These are phyloP conservation scores for Neopipo cinnamomea DNA, from an alignment of 2,113 vertebrate species.

Conservation along the genomic window DNA sequence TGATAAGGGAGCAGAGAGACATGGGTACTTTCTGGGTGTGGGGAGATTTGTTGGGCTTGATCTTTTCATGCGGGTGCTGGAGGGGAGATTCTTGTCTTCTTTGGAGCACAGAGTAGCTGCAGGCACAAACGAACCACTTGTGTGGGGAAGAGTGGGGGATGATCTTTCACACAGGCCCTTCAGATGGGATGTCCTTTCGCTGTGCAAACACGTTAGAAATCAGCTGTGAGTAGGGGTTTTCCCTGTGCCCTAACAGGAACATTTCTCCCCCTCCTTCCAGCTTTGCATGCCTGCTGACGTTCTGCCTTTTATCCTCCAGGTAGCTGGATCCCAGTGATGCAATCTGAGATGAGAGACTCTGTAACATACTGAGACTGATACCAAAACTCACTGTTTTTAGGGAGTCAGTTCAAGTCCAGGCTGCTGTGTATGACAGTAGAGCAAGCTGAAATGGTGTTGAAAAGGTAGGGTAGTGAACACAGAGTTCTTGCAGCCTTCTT, in stretches of 20 bases:
- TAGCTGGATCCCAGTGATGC: background rate
- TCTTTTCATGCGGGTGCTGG: background rate
- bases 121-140: slow-evolving; percentile 35
- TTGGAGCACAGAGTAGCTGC: background rate
- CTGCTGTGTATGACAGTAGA: background rate
- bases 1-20: background rate
- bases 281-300: background rate
- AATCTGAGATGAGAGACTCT: background rate
- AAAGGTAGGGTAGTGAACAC: background rate
- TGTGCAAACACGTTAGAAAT: background rate
- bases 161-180: slow-evolving; percentile 45
- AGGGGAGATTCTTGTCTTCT: slow-evolving; percentile 53
- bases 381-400: background rate
- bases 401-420: background rate
- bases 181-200: background rate
- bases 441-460: background rate
- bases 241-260: background rate
- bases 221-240: background rate
- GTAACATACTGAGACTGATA: background rate
- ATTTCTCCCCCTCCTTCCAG: background rate
- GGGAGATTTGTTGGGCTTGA: background rate
- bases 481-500: background rate
- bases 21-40: background rate
- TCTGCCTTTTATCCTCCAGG: background rate
- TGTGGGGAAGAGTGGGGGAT: slow-evolving; percentile 42